Evolutionary conservation across 2,113 vertebrate species (phyloP).

Genomic region (Neodon shergylaensis): DNA sequence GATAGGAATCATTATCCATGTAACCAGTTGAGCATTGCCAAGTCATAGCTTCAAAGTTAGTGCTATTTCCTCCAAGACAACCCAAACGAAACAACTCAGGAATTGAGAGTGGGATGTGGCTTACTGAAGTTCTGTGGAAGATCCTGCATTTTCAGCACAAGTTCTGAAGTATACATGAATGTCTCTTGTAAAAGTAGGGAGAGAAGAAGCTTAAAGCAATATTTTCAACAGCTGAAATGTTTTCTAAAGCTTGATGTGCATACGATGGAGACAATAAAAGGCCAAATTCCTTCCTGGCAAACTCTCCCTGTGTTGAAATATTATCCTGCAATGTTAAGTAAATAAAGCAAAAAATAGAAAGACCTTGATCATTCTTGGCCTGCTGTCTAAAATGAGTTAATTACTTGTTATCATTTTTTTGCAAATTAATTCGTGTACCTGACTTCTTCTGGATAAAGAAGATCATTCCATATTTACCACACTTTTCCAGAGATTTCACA

Average conservation of each 20-base stretch:
- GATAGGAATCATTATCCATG: neutral
- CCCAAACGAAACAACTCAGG: neutral
- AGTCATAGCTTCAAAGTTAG: neutral
- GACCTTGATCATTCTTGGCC: conserved; percentile 69
- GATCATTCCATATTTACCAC: conserved; percentile 33
- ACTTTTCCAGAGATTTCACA: conserved; percentile 45
- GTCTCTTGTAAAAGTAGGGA: neutral
- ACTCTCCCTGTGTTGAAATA: conserved; percentile 62
- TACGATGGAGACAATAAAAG: conserved; percentile 8
- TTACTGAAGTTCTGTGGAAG: neutral
- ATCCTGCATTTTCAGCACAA: neutral
- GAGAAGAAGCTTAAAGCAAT: neutral
- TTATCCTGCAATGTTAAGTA: conserved; percentile 62
- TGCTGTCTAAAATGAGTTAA: conserved; percentile 71
- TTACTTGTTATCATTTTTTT: conserved; percentile 67
- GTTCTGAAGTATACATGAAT: neutral
- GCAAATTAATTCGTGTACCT: conserved; percentile 65
- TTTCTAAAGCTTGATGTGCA: neutral
- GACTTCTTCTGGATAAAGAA: conserved; percentile 55
- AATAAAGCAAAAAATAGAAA: conserved; percentile 76
- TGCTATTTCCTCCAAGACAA: neutral
- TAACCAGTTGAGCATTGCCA: neutral
- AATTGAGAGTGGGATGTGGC: neutral
- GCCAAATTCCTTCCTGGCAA: conserved; percentile 45
- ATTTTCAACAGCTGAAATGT: conserved; percentile 23